Conservation (phyloP, 2,113 vertebrate genomes). For the Nothocercus julius region DNA sequence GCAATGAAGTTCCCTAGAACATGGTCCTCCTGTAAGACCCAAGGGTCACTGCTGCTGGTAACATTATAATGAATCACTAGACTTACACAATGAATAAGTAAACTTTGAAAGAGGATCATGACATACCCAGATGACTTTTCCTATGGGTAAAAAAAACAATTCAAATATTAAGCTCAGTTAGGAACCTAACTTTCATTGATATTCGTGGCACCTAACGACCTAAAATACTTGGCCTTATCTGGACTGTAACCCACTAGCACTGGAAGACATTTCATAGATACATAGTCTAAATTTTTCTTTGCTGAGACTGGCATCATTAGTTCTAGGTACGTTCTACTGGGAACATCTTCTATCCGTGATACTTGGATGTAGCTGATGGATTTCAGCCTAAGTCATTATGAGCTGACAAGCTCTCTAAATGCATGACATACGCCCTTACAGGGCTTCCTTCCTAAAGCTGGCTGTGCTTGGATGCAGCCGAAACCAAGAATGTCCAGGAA, state of each 20-base stretch:
- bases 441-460: not conserved
- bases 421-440: fast-evolving
- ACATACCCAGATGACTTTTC: not conserved
- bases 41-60: not conserved
- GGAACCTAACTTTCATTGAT: no score
- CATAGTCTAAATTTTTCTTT: no score
- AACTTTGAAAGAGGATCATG: not conserved
- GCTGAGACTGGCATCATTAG: not conserved
- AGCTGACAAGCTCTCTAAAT: not conserved
- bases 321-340: not conserved
- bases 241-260: not conserved
- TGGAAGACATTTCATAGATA: not conserved
- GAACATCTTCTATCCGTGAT: fast-evolving
- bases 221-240: not conserved
- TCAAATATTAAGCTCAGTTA: not conserved
- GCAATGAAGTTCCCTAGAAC: not conserved
- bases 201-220: not conserved
- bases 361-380: not conserved
- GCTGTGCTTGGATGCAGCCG: not conserved
- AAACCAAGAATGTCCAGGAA: fast-evolving
- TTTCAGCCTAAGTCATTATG: not conserved
- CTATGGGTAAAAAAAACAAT: not conserved
- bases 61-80: not conserved
- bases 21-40: fast-evolving
- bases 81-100: not conserved